These are phyloP conservation scores for Indicator maculatus DNA, from an alignment of 2,113 vertebrate species.

Conservation along the genomic window DNA sequence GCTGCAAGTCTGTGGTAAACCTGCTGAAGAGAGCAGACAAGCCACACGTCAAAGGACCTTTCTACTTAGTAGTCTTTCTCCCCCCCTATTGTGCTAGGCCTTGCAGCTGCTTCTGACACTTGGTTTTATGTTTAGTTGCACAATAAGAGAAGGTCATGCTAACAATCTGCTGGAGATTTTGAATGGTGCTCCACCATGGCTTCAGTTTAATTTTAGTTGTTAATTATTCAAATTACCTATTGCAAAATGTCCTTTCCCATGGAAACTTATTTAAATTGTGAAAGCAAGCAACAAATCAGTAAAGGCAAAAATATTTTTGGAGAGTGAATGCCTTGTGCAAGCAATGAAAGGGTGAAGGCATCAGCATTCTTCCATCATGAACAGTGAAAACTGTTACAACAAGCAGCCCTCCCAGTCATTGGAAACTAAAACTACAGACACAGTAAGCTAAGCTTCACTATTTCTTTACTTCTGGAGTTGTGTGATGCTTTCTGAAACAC, in stretches of 20 bases:
- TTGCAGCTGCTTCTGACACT: neutral
- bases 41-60: neutral
- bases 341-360: rapidly evolving
- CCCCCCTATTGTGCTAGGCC: rapidly evolving
- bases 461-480: neutral
- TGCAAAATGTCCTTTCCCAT: neutral
- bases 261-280: neutral
- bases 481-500: neutral
- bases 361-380: neutral
- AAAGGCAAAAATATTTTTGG: neutral
- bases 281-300: neutral
- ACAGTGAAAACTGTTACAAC: neutral
- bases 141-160: neutral
- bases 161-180: neutral
- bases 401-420: neutral
- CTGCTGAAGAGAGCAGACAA: neutral
- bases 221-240: neutral
- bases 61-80: neutral
- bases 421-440: neutral
- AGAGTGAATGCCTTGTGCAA: neutral
- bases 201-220: neutral
- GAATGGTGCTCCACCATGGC: neutral
- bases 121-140: neutral
- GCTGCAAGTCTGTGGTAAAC: neutral
- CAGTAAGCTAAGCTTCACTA: neutral